Percentiles rank a stretch among this genome's conserved stretches.
phyloP scores from a whole-genome alignment of 2,113 vertebrate genomes.

The Indicator maculatus region DNA sequence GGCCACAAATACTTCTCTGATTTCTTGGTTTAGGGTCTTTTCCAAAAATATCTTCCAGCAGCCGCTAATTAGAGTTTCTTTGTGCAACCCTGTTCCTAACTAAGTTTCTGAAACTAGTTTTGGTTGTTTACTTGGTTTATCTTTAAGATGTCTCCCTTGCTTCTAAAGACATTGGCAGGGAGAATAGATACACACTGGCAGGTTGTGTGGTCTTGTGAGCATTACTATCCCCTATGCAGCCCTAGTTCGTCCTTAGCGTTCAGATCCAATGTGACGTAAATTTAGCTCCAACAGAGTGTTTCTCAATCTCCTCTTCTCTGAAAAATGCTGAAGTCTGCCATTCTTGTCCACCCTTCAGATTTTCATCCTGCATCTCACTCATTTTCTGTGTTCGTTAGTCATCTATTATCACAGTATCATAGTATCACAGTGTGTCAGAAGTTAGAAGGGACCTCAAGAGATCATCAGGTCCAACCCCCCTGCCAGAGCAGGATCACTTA shows the following conservation, averaged over 20 bases:
- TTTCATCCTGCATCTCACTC: background rate
- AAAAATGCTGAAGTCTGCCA: background rate
- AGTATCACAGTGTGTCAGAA: too few species aligned
- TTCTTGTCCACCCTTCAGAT: background rate
- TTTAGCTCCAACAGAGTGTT: background rate
- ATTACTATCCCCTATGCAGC: background rate
- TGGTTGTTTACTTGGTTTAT: background rate
- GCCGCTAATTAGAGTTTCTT: background rate
- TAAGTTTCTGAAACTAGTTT: background rate
- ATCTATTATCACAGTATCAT: background rate
- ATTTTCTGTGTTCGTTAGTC: background rate
- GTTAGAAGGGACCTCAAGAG: too few species aligned
- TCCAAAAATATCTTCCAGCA: background rate
- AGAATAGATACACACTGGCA: fast-evolving
- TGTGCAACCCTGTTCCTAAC: background rate
- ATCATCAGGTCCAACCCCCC: too few species aligned
- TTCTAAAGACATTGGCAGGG: background rate
- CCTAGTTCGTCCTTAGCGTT: background rate
- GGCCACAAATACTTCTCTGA: background rate
- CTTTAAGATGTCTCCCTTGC: background rate
- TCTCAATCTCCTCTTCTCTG: background rate
- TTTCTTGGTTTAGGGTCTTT: background rate
- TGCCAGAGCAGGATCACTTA: too few species aligned
- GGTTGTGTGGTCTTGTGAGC: background rate
- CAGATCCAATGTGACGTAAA: background rate